These are phyloP conservation scores for Camponotus vicinus DNA, from an alignment of 1,140 invertebrate species.

Conservation along the genomic window DNA sequence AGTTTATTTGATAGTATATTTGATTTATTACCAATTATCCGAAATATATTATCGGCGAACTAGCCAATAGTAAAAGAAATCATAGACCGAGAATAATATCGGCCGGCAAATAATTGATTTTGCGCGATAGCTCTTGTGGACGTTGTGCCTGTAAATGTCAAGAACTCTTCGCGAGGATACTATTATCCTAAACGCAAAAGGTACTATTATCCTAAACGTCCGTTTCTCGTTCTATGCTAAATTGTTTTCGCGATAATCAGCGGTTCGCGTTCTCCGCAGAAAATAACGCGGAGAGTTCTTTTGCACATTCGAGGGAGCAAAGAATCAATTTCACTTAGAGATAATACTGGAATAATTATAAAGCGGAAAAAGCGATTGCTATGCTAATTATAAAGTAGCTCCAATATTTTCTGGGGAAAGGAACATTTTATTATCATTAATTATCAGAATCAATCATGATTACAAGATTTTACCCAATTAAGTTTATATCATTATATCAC, in stretches of 20 bases:
- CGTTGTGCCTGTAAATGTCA: constrained; percentile 3
- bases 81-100: constrained; percentile 29
- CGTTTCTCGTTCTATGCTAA: constrained; percentile 25
- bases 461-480: not conserved
- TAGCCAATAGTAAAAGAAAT: not conserved
- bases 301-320: not conserved
- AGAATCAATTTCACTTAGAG: not conserved
- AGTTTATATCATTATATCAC: not conserved
- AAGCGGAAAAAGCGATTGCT: not conserved
- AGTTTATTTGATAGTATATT: constrained; percentile 2
- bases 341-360: not conserved
- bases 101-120: constrained; percentile 25
- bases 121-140: constrained; percentile 29
- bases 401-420: not conserved
- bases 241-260: constrained; percentile 50
- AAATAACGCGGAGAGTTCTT: not conserved
- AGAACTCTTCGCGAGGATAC: constrained; percentile 18
- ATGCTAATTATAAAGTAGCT: not conserved
- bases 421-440: not conserved
- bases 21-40: constrained; percentile 42
- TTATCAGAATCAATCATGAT: no score
- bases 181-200: constrained; percentile 42
- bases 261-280: constrained; percentile 14
- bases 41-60: not conserved
- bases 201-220: constrained; percentile 50